phyloP scores from a whole-genome alignment of 2,888 invertebrate species.

The Vandiemenella viatica region DNA sequence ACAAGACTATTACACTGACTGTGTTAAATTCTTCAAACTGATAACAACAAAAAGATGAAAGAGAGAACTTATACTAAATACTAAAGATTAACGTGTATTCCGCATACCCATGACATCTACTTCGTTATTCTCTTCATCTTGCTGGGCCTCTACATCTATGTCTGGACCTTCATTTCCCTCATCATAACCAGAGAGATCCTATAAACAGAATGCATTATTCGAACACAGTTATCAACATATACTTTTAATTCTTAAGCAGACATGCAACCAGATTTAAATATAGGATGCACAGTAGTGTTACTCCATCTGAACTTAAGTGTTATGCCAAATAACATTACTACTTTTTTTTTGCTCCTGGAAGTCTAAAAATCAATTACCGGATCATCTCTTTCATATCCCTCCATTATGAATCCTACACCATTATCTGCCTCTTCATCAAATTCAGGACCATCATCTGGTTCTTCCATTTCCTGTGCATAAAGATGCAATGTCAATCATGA shows the following conservation, averaged over 20 bases:
- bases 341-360: not conserved
- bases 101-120: slow-evolving; percentile 35
- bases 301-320: too few species aligned
- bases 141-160: slow-evolving; percentile 27
- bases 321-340: not conserved
- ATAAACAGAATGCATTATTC: not conserved
- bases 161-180: slow-evolving; percentile 28
- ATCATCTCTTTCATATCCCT: slow-evolving; percentile 26
- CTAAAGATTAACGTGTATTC: not conserved
- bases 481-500: too few species aligned
- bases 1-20: too few species aligned
- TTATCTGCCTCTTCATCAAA: slow-evolving; percentile 37
- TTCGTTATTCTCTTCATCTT: slow-evolving; percentile 44
- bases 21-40: too few species aligned
- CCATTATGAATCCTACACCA: slow-evolving; percentile 40
- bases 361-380: slow-evolving; percentile 14
- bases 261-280: not conserved
- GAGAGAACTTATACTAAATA: too few species aligned
- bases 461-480: slow-evolving; percentile 17
- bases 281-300: too few species aligned
- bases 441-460: slow-evolving; percentile 19
- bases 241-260: not conserved
- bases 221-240: not conserved
- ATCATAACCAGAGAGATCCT: slow-evolving; percentile 32
- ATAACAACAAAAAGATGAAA: too few species aligned